phyloP scores from a whole-genome alignment of 1,140 invertebrate genomes.

The Hyphantria cunea region DNA sequence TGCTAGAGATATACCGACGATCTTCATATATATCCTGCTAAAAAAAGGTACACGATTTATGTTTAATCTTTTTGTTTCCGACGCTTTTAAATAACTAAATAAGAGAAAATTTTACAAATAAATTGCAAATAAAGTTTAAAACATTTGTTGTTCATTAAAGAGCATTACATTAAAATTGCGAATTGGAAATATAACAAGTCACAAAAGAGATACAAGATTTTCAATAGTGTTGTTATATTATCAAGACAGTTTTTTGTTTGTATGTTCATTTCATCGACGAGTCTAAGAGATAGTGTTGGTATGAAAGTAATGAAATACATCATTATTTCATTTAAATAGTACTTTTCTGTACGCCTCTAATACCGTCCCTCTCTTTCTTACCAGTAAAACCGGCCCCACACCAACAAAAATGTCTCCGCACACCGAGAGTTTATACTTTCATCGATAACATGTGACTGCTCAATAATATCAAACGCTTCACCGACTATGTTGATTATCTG shows the following conservation, averaged over 20 bases:
- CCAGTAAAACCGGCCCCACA: constrained; percentile 12
- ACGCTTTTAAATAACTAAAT: constrained; percentile 24
- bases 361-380: background rate
- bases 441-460: constrained; percentile 12
- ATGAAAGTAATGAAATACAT: background rate
- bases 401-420: constrained; percentile 3
- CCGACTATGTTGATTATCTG: constrained; percentile 9
- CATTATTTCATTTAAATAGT: constrained; percentile 8
- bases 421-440: constrained; percentile 11
- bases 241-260: no score
- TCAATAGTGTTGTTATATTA: no score
- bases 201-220: no score
- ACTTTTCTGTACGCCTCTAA: background rate
- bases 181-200: background rate
- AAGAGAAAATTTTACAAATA: no score
- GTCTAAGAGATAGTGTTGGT: no score
- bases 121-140: constrained; percentile 7
- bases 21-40: background rate
- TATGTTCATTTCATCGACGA: no score
- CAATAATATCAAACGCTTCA: constrained; percentile 7
- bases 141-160: no score
- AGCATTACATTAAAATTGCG: constrained; percentile 11
- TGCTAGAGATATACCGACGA: background rate
- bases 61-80: constrained; percentile 24
- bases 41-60: constrained; percentile 23